A percentile compares a stretch with the other conserved stretches of the same genome.
Conservation (phyloP, 2,797 vertebrate genomes). For the Sebastes nivosus region DNA sequence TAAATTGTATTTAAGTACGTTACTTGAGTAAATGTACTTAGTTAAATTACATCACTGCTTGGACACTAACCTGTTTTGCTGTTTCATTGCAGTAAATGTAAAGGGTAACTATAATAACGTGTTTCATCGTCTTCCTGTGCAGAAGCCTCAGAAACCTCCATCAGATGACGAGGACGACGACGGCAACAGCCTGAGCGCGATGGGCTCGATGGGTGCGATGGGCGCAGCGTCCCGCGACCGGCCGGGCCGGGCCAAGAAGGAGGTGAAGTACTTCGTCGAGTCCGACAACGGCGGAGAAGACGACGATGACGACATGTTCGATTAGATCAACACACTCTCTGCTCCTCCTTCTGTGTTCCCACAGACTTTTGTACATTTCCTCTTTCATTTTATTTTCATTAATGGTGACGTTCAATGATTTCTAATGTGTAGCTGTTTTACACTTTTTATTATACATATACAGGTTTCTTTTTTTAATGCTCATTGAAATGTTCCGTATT, state of each 20-base stretch:
- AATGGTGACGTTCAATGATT: conserved; percentile 97
- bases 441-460: conserved; percentile 95
- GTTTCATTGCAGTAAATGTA: not conserved
- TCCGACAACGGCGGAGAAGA: conserved; percentile 90
- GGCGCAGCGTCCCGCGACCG: conserved; percentile 84
- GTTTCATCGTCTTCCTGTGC: not conserved
- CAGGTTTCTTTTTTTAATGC: conserved; percentile 97
- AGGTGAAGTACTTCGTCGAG: conserved; percentile 95
- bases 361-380: conserved; percentile 98
- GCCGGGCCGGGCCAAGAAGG: conserved; percentile 92
- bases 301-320: conserved; percentile 92
- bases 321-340: conserved; percentile 78
- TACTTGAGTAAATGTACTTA: not conserved
- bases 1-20: not conserved
- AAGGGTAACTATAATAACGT: not conserved
- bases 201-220: conserved; percentile 71
- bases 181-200: conserved; percentile 76
- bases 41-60: too few species aligned
- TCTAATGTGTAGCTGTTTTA: conserved; percentile 99
- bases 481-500: conserved; percentile 96
- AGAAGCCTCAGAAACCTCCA: conserved; percentile 91
- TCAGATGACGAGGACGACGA: conserved; percentile 84
- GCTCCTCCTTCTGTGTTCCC: conserved; percentile 43
- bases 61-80: not conserved
- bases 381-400: conserved; percentile 91